These are phyloP conservation scores for Drosophila affinis DNA, from an alignment of 2,888 invertebrate genomes.

Conservation along the genomic window DNA sequence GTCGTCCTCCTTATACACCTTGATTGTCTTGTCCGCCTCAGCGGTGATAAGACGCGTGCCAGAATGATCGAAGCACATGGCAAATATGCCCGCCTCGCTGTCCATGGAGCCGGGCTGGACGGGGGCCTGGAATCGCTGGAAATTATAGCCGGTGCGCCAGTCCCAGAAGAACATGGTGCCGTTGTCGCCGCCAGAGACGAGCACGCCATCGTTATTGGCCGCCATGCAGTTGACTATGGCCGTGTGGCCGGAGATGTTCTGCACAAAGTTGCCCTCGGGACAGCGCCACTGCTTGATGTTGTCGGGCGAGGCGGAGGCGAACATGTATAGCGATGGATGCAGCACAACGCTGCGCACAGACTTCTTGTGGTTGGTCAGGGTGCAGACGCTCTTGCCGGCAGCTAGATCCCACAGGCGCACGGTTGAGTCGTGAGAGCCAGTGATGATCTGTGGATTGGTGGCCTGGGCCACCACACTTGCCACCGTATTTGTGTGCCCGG, in stretches of 20 bases:
- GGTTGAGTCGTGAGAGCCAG: slow-evolving; percentile 98
- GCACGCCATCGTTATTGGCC: slow-evolving; percentile 96
- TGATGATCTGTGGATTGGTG: slow-evolving; percentile 96
- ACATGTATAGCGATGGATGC: slow-evolving; percentile 93
- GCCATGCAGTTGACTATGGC: slow-evolving; percentile 98
- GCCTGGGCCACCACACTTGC: slow-evolving; percentile 97
- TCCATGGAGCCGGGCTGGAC: slow-evolving; percentile 99
- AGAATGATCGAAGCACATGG: slow-evolving; percentile 97
- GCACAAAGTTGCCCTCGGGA: slow-evolving; percentile 98
- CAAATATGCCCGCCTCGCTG: slow-evolving; percentile 98
- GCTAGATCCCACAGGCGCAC: slow-evolving; percentile 99
- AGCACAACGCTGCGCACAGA: slow-evolving; percentile 92
- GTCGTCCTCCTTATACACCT: slow-evolving; percentile 99
- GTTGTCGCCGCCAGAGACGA: slow-evolving; percentile 99
- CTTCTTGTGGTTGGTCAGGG: slow-evolving; percentile 99
- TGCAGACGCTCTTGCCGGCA: slow-evolving; percentile 96
- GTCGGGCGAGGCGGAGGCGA: slow-evolving; percentile 98
- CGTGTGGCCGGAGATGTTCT: slow-evolving; percentile 98
- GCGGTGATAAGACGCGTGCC: slow-evolving; percentile 97
- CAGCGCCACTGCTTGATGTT: slow-evolving; percentile 99
- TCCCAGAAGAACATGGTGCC: slow-evolving; percentile 99
- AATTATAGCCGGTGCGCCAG: slow-evolving; percentile 99
- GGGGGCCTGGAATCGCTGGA: slow-evolving; percentile 95
- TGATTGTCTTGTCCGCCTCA: slow-evolving; percentile 99
- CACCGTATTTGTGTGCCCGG: slow-evolving; percentile 98